Base-by-base conservation (phyloP, 53 echinoderm and acorn worm species). In the Henricia sp. region DNA sequence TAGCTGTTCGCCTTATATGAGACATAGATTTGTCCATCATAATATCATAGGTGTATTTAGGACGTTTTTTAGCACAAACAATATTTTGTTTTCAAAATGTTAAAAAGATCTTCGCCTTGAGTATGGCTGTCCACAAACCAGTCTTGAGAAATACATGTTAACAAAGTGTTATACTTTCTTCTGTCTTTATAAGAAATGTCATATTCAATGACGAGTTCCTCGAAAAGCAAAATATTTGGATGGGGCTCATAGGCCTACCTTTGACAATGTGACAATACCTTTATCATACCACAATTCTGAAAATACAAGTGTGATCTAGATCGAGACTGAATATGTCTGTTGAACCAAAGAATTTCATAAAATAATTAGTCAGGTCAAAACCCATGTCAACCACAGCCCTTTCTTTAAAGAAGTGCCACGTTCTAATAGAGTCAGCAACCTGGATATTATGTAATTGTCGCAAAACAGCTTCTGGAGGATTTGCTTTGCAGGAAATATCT, bases 351-450 rank as follows among this genome's bases (percentile, higher is more conserved):
- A 51, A 28, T 32, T 65, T 82, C 64, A 14, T 46, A 82, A 42
- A 65, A 39, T n/a, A 52, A 52, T 52, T 23, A 52, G 5, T 52
- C 21, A 52, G 21, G 17, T 26, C 82, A 16, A 30, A 68, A 32
- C 24, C 50, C 83, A 23, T 43, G 33, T 25, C 37, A 37, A 59
- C 63, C 60, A 63, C 63, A 60, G 56, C 30, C 24, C 37, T 80
- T 63, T 37, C 46, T n/a, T 46, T 37, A 58, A 77, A 77, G n/a
- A 37, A n/a, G 44, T 62, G 37, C 82, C 82, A 80, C 4, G 63
- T 40, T 37, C 82, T 80, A 21, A 80, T 25, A 50, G 68, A 52
- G 50, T 80, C 82, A 8, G 82, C 82, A 0, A 80, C n/a, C 64
- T 80, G 63, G 26, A 4, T 13, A 32, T 56, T 67, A 5, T 60